Conservation (phyloP, 2,113 vertebrate species). For the Nesospiza acunhae region DNA sequence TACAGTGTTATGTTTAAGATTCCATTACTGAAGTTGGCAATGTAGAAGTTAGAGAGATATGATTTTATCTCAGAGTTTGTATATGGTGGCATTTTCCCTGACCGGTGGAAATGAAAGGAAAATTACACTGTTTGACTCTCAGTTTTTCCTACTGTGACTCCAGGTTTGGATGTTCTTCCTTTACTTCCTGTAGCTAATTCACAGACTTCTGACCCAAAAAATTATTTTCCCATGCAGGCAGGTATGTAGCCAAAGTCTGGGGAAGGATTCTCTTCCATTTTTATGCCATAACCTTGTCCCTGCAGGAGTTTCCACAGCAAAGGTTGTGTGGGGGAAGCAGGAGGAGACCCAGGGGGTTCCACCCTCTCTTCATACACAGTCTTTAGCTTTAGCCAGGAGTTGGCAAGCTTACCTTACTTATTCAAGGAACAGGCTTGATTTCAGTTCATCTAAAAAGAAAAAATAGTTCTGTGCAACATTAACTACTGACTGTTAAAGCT, state of each 20-base stretch:
- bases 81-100: background rate
- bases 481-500: background rate
- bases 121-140: background rate
- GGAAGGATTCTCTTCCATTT: background rate
- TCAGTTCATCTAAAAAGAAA: background rate
- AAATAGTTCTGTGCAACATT: background rate
- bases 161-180: background rate
- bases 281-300: fast-evolving
- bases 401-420: background rate
- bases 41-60: background rate
- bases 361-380: background rate
- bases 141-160: background rate
- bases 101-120: background rate
- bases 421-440: background rate
- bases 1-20: background rate
- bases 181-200: background rate
- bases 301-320: fast-evolving
- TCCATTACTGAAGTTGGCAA: background rate
- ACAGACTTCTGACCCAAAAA: background rate
- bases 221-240: background rate
- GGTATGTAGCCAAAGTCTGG: background rate
- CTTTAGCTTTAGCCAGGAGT: background rate
- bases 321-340: background rate
- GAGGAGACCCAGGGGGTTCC: background rate
- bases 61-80: background rate